These are phyloP conservation scores for Forficula auricularia DNA, from an alignment of 1,140 invertebrate genomes.

Conservation along the genomic window DNA sequence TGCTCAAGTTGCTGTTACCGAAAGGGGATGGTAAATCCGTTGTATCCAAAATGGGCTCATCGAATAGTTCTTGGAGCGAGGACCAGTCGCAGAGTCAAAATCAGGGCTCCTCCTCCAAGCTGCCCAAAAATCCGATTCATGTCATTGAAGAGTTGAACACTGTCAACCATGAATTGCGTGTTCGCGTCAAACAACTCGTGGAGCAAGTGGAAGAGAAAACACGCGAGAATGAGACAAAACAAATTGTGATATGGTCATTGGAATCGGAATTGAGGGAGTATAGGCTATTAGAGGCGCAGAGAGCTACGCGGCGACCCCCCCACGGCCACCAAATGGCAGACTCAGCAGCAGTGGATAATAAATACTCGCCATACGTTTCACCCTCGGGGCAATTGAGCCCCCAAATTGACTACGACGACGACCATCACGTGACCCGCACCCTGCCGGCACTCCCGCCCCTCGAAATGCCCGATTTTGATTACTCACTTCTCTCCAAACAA, in stretches of 20 bases:
- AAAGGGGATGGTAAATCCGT: constrained; percentile 17
- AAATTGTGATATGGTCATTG: constrained; percentile 28
- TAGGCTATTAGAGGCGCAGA: constrained; percentile 15
- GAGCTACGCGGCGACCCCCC: not conserved
- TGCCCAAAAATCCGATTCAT: constrained; percentile 33
- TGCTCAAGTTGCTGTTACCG: constrained; percentile 28
- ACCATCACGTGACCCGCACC: constrained; percentile 11
- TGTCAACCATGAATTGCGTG: constrained; percentile 35
- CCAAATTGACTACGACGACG: constrained; percentile 20
- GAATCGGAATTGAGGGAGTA: constrained; percentile 23
- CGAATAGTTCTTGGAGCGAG: constrained; percentile 15
- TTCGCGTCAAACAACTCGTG: constrained; percentile 35
- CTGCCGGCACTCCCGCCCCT: constrained; percentile 33
- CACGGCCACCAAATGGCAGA: constrained; percentile 20
- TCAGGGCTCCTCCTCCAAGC: no score
- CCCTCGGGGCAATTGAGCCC: constrained; percentile 26
- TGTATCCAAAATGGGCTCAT: constrained; percentile 14
- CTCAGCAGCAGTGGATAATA: constrained; percentile 21
- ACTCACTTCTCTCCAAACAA: constrained; percentile 17
- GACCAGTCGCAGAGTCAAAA: no score
- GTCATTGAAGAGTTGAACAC: constrained; percentile 43
- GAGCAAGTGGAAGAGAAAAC: constrained; percentile 38
- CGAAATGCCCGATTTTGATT: constrained; percentile 37
- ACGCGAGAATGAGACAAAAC: constrained; percentile 34
- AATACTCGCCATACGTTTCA: constrained; percentile 24